Evolutionary conservation across 2,888 invertebrate genomes (phyloP).

Genomic region (Epinotia ramella): DNA sequence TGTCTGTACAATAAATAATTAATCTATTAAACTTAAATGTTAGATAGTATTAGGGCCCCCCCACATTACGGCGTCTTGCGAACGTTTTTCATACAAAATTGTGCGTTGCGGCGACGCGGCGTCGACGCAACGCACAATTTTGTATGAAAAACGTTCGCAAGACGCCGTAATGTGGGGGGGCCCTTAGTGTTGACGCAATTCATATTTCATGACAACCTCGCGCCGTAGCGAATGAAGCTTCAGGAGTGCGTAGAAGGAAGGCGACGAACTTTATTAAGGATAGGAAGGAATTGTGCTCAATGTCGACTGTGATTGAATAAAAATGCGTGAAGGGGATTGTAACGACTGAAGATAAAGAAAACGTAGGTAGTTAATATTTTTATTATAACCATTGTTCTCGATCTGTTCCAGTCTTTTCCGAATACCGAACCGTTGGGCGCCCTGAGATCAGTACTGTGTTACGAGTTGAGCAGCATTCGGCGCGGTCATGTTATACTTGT

Average conservation of each 20-base stretch:
- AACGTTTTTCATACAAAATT: too few relatives aligned
- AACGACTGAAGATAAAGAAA: background rate
- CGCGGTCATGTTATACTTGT: too few relatives aligned
- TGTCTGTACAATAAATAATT: background rate
- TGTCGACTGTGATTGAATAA: constrained; percentile 20
- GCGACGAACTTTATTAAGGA: background rate
- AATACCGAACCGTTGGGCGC: too few relatives aligned
- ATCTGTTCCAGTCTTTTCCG: background rate
- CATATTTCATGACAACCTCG: background rate
- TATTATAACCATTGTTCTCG: background rate
- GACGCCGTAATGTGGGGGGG: too few relatives aligned
- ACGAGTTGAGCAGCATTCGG: background rate
- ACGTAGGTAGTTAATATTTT: constrained; percentile 4
- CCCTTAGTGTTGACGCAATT: background rate
- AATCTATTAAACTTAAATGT: background rate
- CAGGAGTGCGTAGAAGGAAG: too few relatives aligned
- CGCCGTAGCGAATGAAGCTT: background rate
- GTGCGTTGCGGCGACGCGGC: too few relatives aligned
- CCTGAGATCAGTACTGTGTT: background rate
- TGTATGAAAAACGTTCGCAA: too few relatives aligned
- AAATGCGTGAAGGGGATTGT: constrained; percentile 5
- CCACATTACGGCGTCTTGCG: too few relatives aligned
- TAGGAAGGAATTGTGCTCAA: constrained; percentile 12
- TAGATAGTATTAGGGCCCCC: too few relatives aligned
- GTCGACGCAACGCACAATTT: too few relatives aligned